Evolutionary conservation across 2,113 vertebrate genomes (phyloP).

Genomic region (Bothrops jararaca): DNA sequence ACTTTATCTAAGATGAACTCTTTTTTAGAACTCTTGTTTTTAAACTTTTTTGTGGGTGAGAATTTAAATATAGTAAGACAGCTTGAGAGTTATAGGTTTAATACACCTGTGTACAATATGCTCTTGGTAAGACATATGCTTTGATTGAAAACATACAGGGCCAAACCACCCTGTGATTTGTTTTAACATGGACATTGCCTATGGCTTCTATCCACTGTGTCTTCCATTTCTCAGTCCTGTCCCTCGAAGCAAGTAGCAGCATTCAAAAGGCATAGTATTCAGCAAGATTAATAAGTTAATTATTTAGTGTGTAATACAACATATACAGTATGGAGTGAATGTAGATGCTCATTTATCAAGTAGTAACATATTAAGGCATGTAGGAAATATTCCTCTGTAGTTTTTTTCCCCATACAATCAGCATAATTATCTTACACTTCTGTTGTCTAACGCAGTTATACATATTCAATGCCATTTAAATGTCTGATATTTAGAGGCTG

Average conservation of each 20-base stretch:
- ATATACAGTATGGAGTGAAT: not conserved
- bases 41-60: constrained; percentile 73
- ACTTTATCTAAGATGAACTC: not conserved
- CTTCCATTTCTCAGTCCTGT: not conserved
- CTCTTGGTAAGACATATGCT: not conserved
- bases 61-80: constrained; percentile 74
- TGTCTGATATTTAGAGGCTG: not conserved
- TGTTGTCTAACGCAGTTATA: not conserved
- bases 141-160: not conserved
- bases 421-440: not conserved
- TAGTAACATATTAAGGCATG: not conserved
- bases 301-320: not conserved
- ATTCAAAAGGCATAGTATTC: not conserved
- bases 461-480: not conserved
- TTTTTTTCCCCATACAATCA: not conserved
- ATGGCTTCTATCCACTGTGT: not conserved
- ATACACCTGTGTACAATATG: not conserved
- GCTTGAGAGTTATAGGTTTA: constrained; percentile 36
- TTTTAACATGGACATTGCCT: not conserved
- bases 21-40: constrained; percentile 73
- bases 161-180: not conserved
- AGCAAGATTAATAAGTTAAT: not conserved
- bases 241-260: not conserved
- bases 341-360: not conserved
- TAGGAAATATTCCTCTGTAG: not conserved